Evolutionary conservation across 2,888 invertebrate species (phyloP).

Genomic region (Perizoma flavofasciatum): DNA sequence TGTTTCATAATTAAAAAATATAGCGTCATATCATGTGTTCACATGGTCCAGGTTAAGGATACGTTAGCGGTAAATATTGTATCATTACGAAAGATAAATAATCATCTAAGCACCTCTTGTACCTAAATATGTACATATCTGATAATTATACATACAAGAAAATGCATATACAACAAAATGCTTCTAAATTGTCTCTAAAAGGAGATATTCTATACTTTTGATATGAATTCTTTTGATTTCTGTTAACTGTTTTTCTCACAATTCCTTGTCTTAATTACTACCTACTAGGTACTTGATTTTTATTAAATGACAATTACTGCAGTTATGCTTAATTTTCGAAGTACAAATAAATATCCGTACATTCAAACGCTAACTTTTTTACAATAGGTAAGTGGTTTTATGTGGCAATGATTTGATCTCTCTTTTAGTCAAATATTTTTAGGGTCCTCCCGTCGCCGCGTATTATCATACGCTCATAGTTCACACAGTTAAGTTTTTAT

Average conservation of each 20-base stretch:
- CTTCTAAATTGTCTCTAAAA: not conserved
- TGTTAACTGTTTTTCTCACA: too few species aligned
- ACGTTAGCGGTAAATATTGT: constrained; percentile 51
- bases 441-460: constrained; percentile 69
- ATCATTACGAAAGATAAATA: constrained; percentile 44
- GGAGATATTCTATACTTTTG: constrained; percentile 1
- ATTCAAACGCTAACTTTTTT: constrained; percentile 59
- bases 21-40: constrained; percentile 64
- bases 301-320: constrained; percentile 33
- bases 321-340: constrained; percentile 61
- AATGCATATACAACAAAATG: constrained; percentile 17
- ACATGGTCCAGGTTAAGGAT: constrained; percentile 56
- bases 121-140: constrained; percentile 51
- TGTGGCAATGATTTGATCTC: constrained; percentile 89
- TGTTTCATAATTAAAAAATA: constrained; percentile 54
- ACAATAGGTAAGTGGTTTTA: constrained; percentile 59
- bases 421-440: constrained; percentile 88
- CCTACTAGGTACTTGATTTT: constrained; percentile 4
- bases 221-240: not conserved
- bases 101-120: constrained; percentile 41
- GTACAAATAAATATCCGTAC: constrained; percentile 69
- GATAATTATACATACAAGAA: constrained; percentile 20
- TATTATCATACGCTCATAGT: constrained; percentile 50
- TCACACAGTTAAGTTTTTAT: constrained; percentile 64
- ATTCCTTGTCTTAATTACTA: too few species aligned